phyloP scores from a whole-genome alignment of 1,140 invertebrate species.

The Diabrotica undecimpunctata region DNA sequence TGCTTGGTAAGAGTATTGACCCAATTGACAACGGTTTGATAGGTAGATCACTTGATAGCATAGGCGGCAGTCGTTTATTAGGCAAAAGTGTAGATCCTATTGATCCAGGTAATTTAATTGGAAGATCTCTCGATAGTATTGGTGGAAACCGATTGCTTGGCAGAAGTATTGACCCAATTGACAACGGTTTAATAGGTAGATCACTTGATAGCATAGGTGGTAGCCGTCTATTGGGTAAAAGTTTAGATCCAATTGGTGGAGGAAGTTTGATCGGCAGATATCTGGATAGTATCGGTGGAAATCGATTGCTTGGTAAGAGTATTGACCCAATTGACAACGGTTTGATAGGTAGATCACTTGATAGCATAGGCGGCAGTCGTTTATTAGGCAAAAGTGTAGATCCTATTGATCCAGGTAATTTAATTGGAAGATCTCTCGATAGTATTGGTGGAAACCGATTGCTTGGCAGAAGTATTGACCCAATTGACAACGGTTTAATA shows the following conservation, averaged over 20 bases:
- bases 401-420: conserved; percentile 21
- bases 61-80: conserved; percentile 24
- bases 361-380: too few relatives aligned
- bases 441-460: conserved; percentile 22
- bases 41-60: conserved; percentile 21
- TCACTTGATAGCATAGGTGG: conserved; percentile 27
- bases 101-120: conserved; percentile 20
- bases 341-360: too few relatives aligned
- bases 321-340: conserved; percentile 27
- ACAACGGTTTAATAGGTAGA: conserved; percentile 16
- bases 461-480: conserved; percentile 20
- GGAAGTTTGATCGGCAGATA: conserved; percentile 3
- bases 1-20: neutral
- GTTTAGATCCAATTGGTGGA: conserved; percentile 24
- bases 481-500: conserved; percentile 27
- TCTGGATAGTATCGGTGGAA: conserved; percentile 24
- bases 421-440: conserved; percentile 22
- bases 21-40: neutral
- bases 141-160: conserved; percentile 22
- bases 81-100: conserved; percentile 20
- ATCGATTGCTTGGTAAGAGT: conserved; percentile 9
- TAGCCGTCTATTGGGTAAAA: conserved; percentile 16
- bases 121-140: conserved; percentile 21
- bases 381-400: conserved; percentile 22
- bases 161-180: conserved; percentile 22